phyloP scores from a whole-genome alignment of 2,113 vertebrate species.

The Excalfactoria chinensis region DNA sequence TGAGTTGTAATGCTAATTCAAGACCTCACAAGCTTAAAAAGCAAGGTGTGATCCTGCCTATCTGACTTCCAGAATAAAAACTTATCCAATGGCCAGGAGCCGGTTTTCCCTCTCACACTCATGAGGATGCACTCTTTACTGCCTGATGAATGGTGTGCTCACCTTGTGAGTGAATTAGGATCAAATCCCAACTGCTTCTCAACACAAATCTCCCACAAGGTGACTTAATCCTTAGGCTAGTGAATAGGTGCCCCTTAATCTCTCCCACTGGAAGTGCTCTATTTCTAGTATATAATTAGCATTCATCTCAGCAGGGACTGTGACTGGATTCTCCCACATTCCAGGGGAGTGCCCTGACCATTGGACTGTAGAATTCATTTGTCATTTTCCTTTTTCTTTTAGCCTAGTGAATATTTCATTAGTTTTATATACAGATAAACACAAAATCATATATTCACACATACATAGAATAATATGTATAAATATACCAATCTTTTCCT shows the following conservation, averaged over 20 bases:
- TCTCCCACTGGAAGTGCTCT: not conserved
- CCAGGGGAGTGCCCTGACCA: constrained; percentile 27
- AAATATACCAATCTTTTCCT: not conserved
- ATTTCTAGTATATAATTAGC: not conserved
- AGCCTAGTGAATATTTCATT: not conserved
- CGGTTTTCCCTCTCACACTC: not conserved
- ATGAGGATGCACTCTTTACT: not conserved
- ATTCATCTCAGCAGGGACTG: constrained; percentile 7
- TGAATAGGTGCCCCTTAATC: constrained; percentile 6
- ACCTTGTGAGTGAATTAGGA: not conserved
- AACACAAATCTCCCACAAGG: constrained; percentile 18
- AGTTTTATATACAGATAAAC: not conserved
- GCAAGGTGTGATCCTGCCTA: not conserved
- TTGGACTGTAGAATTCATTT: constrained; percentile 41
- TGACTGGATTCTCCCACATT: constrained; percentile 18
- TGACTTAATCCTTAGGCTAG: not conserved
- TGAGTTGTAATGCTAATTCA: not conserved
- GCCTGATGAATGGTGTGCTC: fast-evolving
- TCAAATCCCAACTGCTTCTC: not conserved
- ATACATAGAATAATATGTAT: not conserved
- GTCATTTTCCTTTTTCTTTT: constrained; percentile 12
- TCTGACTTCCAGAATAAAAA: not conserved
- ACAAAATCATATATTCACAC: not conserved
- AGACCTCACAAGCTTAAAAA: not conserved
- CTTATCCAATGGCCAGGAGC: not conserved